Evolutionary conservation across 2,888 invertebrate genomes (phyloP), one percentile per base, ranked within the genome.

Genomic region (Chaitophorus viminalis): DNA sequence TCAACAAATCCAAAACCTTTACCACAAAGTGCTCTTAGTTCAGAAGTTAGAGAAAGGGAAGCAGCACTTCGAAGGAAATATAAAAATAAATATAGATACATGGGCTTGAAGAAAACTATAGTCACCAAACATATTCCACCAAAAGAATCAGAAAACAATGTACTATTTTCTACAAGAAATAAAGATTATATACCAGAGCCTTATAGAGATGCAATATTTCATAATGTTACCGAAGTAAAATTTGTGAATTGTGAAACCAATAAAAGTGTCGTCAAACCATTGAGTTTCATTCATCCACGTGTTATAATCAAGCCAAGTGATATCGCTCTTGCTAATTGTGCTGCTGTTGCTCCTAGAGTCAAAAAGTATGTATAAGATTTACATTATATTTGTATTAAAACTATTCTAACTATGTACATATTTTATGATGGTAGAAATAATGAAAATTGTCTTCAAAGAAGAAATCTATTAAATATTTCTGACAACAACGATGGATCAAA

Each of bases 81-180:
- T 3, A 70, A 52, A 52, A 82, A 82, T 21, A 82, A 82, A 33
- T 82, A 82, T 1, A 82, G 54, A 18, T 82, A 82, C 46, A 18
- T 78, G 31, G 11, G 60, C 21, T 31, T 21, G 3, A 1, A 0
- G 5, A 36, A 72, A 72, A n/a, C n/a, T 6, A 6, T 29, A 21
- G 29, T 8, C 29, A 25, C 54, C 14, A n/a, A n/a, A 60, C 3
- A 2, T 60, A 3, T 3, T 25, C 1, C 60, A 17, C 60, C 21
- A 60, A 6, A 5, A 3, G 68, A 25, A 68, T 1, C 3, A 68
- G 11, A 68, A 5, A n/a, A 68, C 0, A 29, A 11, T 8, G 9
- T n/a, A 68, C 4, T 9, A 65, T 21, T 4, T 65, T n/a, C n/a
- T n/a, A n/a, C n/a, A n/a, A 17, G 54, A 54, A 11, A 14, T 3